Evolutionary conservation across 2,797 vertebrate genomes (phyloP).

Genomic region (Artibeus lituratus): DNA sequence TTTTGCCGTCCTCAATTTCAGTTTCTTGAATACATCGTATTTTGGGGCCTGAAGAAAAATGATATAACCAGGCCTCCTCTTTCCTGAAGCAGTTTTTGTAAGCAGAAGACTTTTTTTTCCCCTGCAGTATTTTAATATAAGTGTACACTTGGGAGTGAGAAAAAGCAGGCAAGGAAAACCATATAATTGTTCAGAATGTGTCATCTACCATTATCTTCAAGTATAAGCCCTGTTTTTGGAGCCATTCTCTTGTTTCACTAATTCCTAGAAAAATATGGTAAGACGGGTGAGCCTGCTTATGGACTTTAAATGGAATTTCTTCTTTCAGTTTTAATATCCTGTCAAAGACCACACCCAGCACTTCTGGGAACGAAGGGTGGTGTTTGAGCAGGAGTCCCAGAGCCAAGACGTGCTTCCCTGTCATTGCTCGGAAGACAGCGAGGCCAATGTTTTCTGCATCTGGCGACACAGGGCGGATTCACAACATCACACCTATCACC

Average conservation of each 20-base stretch:
- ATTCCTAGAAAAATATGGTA: slow-evolving; percentile 14
- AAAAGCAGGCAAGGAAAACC: neutral
- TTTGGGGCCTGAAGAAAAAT: neutral
- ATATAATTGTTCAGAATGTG: neutral
- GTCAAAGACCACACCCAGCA: neutral
- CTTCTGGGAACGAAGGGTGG: neutral
- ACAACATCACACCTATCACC: neutral
- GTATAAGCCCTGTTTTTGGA: neutral
- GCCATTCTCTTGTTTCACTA: slow-evolving; percentile 1
- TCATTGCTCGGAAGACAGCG: neutral
- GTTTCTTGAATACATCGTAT: neutral
- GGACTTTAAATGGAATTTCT: neutral
- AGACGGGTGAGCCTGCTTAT: neutral
- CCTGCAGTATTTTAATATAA: neutral
- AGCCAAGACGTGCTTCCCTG: too few species aligned
- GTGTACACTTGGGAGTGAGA: neutral
- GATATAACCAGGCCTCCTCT: neutral
- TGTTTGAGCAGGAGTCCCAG: neutral
- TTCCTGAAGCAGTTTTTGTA: neutral
- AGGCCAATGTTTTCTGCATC: neutral
- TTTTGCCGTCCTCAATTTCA: neutral
- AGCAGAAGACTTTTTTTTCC: neutral
- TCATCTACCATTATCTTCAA: slow-evolving; percentile 37
- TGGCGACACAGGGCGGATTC: neutral
- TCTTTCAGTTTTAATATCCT: neutral